These are phyloP conservation scores for Sebastes trivittatus DNA, from an alignment of 2,797 vertebrate species.

Conservation along the genomic window DNA sequence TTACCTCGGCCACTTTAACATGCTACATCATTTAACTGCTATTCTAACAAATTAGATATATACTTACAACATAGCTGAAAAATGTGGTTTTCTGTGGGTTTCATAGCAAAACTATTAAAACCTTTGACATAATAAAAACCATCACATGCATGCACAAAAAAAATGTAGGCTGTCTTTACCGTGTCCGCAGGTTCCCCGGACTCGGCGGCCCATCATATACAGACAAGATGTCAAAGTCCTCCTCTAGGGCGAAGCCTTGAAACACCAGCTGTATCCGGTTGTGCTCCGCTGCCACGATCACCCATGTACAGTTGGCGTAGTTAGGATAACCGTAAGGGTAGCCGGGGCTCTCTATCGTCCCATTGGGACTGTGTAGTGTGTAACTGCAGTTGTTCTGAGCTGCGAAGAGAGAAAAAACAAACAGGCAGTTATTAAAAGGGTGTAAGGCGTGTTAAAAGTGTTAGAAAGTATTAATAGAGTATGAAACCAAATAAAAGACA, in stretches of 20 bases:
- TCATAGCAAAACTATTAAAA: neutral
- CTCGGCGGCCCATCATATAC: conserved; percentile 94
- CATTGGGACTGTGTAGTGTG: conserved; percentile 91
- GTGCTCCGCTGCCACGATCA: conserved; percentile 92
- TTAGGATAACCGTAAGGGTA: conserved; percentile 98
- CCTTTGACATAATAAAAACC: neutral
- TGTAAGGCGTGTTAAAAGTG: conserved; percentile 1
- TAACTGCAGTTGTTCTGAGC: conserved; percentile 99
- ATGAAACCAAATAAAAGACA: neutral
- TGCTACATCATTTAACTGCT: neutral
- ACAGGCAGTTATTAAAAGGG: conserved; percentile 11
- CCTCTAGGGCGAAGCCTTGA: conserved; percentile 97
- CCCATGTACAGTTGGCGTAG: conserved; percentile 99
- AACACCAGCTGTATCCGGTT: conserved; percentile 98
- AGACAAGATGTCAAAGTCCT: conserved; percentile 97
- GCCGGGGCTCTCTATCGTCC: conserved; percentile 97
- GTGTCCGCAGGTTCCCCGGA: conserved; percentile 91
- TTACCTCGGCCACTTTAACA: neutral
- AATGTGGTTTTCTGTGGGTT: too few species aligned
- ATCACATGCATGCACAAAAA: neutral
- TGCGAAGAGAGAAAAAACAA: conserved; percentile 69
- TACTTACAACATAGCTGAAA: neutral
- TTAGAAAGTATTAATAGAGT: neutral
- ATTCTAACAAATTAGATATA: neutral
- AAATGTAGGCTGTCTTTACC: conserved; percentile 78